Percentiles rank a stretch among this genome's conserved stretches.
Conservation (phyloP, 2,113 vertebrate genomes). For the Brachypteracias leptosomus region DNA sequence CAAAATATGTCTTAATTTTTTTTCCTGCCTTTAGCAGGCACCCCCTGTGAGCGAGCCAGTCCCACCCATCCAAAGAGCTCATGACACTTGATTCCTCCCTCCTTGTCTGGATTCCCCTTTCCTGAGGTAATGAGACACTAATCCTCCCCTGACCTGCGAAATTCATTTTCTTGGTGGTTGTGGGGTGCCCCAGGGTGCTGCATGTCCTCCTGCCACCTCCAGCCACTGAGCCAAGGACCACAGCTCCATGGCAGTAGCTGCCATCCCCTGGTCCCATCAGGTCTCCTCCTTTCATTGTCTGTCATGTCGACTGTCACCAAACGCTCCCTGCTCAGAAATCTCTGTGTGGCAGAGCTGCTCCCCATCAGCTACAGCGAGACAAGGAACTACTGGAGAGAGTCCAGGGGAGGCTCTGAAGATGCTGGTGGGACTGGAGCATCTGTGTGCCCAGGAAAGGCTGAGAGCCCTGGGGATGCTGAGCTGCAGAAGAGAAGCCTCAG, state of each 20-base stretch:
- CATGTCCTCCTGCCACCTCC: neutral
- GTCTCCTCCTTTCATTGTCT: neutral
- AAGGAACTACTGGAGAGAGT: too few species aligned
- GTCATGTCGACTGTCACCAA: neutral
- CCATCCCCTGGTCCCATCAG: neutral
- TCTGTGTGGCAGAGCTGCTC: neutral
- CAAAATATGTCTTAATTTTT: conserved; percentile 58
- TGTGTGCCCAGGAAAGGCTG: too few species aligned
- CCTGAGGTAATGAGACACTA: conserved; percentile 21
- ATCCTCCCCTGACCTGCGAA: conserved; percentile 2
- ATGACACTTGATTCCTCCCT: neutral
- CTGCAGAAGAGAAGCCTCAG: too few species aligned
- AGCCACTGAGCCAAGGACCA: neutral
- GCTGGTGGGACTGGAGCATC: too few species aligned
- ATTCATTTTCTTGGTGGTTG: neutral
- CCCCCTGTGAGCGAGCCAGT: neutral
- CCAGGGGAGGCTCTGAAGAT: too few species aligned
- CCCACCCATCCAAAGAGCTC: neutral
- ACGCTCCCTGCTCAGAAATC: neutral
- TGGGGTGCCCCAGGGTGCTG: neutral
- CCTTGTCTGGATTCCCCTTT: neutral
- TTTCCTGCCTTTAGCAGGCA: neutral
- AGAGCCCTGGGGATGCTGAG: too few species aligned
- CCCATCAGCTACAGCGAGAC: fast-evolving
- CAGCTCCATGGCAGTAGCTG: neutral